Base-by-base conservation (phyloP, 2,888 invertebrate genomes). In the Tipula confusa region DNA sequence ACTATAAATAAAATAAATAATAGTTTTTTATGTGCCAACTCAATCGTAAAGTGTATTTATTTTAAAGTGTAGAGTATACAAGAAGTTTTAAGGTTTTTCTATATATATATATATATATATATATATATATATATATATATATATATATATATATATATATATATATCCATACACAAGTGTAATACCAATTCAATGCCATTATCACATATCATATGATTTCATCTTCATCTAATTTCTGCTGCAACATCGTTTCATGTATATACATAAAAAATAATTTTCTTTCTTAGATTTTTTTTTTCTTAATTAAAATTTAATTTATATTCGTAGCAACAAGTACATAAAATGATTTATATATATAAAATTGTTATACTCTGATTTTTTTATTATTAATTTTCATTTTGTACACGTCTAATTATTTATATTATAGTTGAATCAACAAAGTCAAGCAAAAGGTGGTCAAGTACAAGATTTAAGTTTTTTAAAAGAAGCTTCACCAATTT, bases 401-500 rank as follows among this genome's bases (percentile, higher is more conserved):
- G n/a, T n/a, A n/a, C n/a, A n/a, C n/a, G n/a, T n/a, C n/a, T n/a
- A n/a, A n/a, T n/a, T n/a, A n/a, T n/a, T n/a, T n/a, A n/a, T n/a
- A n/a, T n/a, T 86, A 9, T 82, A 87, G 87, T 85, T 87, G 84
- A 87, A 87, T 88, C 90, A 87, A 88, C 90, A 85, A 88, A 87
- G 86, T 87, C 90, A 85, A 86, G 89, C 87, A 13, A 88, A 89
- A 85, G 87, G 87, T 89, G 92, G 90, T 87, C 89, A 86, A 90
- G 90, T 86, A 13, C 92, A 92, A 87, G 95, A 95, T 86, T 90
- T 95, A 85, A 96, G 95, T 92, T 95, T 95, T 84, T 93, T 95
- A 88, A 95, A 95, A 87, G 95, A 94, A 88, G 94, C 94, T 88
- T 94, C 95, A 84, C 94, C 95, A 84, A 95, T 96, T 86, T 96